Evolutionary conservation across 2,888 invertebrate species (phyloP).

Genomic region (Macrophya alboannulata): DNA sequence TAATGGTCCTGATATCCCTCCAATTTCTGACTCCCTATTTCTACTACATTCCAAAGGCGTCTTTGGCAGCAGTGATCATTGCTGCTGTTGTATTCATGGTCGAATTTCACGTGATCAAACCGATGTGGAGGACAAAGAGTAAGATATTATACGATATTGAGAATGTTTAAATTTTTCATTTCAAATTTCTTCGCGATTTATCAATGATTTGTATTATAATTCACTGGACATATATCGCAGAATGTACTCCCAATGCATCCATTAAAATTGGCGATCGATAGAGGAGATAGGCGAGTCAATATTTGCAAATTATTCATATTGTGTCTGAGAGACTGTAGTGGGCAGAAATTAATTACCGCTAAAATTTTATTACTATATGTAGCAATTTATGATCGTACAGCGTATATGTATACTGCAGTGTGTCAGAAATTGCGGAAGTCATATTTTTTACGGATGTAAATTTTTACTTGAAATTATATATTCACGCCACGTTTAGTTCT

Average conservation of each 20-base stretch:
- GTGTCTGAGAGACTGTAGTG: background rate
- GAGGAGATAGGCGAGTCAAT: background rate
- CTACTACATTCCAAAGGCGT: slow-evolving; percentile 85
- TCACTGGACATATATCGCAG: background rate
- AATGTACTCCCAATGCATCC: background rate
- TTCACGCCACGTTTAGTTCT: background rate
- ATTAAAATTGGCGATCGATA: background rate
- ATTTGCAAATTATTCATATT: background rate
- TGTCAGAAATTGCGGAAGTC: background rate
- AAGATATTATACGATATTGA: slow-evolving; percentile 67
- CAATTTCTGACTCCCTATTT: slow-evolving; percentile 87
- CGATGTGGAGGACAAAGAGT: slow-evolving; percentile 87
- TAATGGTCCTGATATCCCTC: slow-evolving; percentile 81
- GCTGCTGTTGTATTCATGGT: slow-evolving; percentile 88
- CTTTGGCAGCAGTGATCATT: slow-evolving; percentile 87
- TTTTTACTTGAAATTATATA: background rate
- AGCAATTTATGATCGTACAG: too few species aligned
- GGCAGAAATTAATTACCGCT: background rate
- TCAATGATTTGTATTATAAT: background rate
- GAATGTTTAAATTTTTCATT: background rate
- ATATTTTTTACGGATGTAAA: slow-evolving; percentile 2
- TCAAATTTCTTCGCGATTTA: background rate
- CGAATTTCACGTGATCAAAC: slow-evolving; percentile 84
- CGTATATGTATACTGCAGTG: too few species aligned
- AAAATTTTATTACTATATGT: background rate